phyloP scores from a whole-genome alignment of 2,113 vertebrate genomes.

The Mesocricetus auratus region DNA sequence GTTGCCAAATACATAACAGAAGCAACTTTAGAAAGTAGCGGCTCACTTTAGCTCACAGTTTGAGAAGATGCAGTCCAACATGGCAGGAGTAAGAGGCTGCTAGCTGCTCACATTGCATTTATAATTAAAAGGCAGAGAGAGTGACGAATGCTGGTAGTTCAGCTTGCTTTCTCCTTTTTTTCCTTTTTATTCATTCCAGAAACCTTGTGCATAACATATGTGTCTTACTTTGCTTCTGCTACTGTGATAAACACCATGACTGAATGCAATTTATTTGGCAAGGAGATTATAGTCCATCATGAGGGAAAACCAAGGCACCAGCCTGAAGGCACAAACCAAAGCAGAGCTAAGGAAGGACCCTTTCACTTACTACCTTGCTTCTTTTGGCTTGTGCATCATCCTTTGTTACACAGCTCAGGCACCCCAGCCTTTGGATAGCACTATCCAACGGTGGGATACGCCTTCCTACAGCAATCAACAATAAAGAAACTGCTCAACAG shows the following conservation, averaged over 20 bases:
- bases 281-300: not conserved
- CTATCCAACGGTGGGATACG: rapidly evolving
- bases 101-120: not conserved
- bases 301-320: too few species aligned
- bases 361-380: not conserved
- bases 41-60: not conserved
- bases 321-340: not conserved
- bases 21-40: not conserved
- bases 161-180: not conserved
- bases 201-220: not conserved
- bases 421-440: not conserved
- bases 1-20: not conserved
- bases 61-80: too few species aligned
- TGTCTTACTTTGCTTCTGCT: not conserved
- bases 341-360: not conserved
- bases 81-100: not conserved
- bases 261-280: not conserved
- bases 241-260: not conserved
- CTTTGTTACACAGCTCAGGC: not conserved
- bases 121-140: not conserved
- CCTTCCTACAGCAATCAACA: not conserved
- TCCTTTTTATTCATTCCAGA: not conserved
- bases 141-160: too few species aligned
- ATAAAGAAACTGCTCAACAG: not conserved
- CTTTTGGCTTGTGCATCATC: too few species aligned